A percentile compares a stretch with the other conserved stretches of the same genome.
Evolutionary conservation across 37 sponge, comb jelly and placozoan species (phyloP).

Genomic region (Eunapius fragilis): DNA sequence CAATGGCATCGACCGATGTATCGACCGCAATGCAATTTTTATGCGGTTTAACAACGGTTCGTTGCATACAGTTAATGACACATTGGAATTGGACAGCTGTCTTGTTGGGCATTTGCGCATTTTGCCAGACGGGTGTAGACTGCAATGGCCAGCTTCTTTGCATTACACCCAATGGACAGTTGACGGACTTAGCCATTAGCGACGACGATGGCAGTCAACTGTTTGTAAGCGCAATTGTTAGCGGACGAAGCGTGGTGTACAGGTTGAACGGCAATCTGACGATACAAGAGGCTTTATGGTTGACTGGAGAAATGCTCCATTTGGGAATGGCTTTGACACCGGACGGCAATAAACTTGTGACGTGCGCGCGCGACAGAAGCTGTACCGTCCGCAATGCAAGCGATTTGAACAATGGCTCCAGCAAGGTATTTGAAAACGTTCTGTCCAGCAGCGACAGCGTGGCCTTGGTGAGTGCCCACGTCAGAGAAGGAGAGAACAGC

Average conservation of each 20-base stretch:
- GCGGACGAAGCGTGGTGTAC: neutral
- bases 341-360: neutral
- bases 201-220: neutral
- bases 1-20: too few species aligned
- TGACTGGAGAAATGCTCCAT: neutral
- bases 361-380: neutral
- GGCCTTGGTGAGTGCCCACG: neutral
- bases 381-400: neutral
- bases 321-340: neutral
- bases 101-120: neutral
- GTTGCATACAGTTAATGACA: too few species aligned
- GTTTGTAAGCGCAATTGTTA: neutral
- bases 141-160: neutral
- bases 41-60: too few species aligned
- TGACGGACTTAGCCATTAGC: neutral
- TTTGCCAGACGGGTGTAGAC: neutral
- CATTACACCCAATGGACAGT: neutral
- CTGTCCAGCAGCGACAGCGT: neutral
- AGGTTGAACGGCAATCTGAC: neutral
- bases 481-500: neutral
- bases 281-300: neutral
- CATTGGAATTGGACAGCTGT: neutral
- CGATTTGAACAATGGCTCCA: neutral
- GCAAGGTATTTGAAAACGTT: neutral
- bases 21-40: too few species aligned